phyloP scores from a whole-genome alignment of 2,797 vertebrate genomes.

The Sebastes steindachneri region DNA sequence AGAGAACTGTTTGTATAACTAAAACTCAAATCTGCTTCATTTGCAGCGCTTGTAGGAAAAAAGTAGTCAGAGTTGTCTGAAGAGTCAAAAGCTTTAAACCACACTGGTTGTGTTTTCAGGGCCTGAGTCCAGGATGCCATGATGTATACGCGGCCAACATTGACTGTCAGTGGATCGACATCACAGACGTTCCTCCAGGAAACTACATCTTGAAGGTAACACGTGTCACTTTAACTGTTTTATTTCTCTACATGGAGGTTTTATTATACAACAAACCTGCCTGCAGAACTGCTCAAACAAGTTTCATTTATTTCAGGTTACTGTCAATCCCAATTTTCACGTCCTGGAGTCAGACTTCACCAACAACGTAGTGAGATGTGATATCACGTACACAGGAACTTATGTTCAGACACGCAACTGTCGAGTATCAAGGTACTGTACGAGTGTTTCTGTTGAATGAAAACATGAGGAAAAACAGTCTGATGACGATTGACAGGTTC shows the following conservation, averaged over 20 bases:
- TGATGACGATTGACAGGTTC: neutral
- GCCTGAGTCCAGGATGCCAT: conserved; percentile 88
- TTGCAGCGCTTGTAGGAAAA: conserved; percentile 42
- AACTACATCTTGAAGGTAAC: conserved; percentile 87
- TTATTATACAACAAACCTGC: neutral
- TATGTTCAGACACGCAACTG: conserved; percentile 86
- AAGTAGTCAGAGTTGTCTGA: conserved; percentile 3
- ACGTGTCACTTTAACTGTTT: neutral
- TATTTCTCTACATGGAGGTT: neutral
- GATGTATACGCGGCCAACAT: conserved; percentile 90
- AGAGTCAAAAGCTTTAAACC: conserved; percentile 12
- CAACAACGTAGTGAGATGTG: conserved; percentile 87
- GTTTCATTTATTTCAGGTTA: conserved; percentile 72
- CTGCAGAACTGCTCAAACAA: neutral
- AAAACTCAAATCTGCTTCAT: conserved; percentile 27
- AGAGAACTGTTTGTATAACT: conserved; percentile 39
- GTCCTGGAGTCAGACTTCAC: conserved; percentile 86
- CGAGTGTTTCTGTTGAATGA: neutral
- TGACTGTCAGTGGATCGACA: conserved; percentile 92
- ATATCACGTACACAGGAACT: conserved; percentile 84
- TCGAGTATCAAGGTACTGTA: conserved; percentile 78
- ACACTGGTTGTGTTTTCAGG: conserved; percentile 72
- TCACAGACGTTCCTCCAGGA: conserved; percentile 87
- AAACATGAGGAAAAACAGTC: too few species aligned
- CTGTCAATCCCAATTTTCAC: conserved; percentile 85